Evolutionary conservation across 2,888 invertebrate genomes (phyloP), one percentile per base, ranked within the genome.

Genomic region (Prenolepis imparis): DNA sequence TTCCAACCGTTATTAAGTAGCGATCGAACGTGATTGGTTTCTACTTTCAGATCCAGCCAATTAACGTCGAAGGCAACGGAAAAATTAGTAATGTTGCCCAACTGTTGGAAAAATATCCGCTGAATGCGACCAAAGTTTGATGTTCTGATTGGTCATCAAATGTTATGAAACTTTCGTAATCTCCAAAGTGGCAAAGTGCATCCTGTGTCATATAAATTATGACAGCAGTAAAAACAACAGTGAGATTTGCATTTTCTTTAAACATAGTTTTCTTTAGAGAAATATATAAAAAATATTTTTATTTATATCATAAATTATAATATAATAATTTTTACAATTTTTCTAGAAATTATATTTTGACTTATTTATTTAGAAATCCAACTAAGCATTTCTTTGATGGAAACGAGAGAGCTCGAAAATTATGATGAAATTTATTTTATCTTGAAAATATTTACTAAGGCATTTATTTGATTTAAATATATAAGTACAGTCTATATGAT

Each of bases 391-490:
- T 83, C 67, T 57, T 61, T 59, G 24, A 15, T 11, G 70, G 84
- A 83, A 86, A 84, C 84, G 85, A 87, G 28, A 28, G 3, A 28
- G 85, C 85, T 85, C 83, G 74, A 87, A 48, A 48, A 85, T 70
- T 39, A 74, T 72, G 63, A 77, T 59, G 70, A 68, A 83, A 89
- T 84, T 75, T 85, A 48, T 52, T 41, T 83, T 78, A 77, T 64
- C n/a, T 57, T 84, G 48, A 82, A 85, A 73, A 64, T 80, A 48
- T 81, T 78, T 73, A 48, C 4, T 5, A 36, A 36, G 5, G 74
- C 32, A 61, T 72, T 59, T 66, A 66, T 48, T 52, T 61, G 44
- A 87, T 72, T 70, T 73, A 73, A 73, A 68, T 12, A 3, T 52
- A 9, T 3, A 21, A 70, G 21, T 52, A 52, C 32, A 70, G 8